Evolutionary conservation across 2,888 invertebrate species (phyloP), one percentile per base, ranked within the genome.

Genomic region (Morpho deidamia): DNA sequence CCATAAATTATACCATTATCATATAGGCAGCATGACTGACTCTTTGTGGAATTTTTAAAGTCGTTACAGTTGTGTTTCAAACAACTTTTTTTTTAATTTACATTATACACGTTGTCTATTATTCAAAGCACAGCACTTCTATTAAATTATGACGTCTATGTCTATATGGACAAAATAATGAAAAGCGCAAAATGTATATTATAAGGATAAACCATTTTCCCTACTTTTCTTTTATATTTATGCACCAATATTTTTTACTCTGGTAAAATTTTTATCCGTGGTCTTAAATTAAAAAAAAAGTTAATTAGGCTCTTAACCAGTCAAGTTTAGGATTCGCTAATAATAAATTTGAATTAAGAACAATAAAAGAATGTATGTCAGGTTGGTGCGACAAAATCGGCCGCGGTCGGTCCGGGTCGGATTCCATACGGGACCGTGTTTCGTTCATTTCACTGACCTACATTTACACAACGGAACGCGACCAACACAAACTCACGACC

Each of bases 361-460:
- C 62, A 62, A 64, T 61, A 72, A 72, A 81, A 81, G 78, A 81
- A 80, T 82, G 79, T 78, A 73, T 75, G 71, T 68, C 74, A 75
- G 76, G 73, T 72, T 71, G 69, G 67, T 68, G 70, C 70, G 76
- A 72, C 72, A 73, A 69, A 70, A 71, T 79, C 85, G 83, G 83
- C 79, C 72, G 72, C 74, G 72, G 74, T 71, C 77, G 41, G 72
- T 71, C 65, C 70, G 73, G 79, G 74, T 83, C 82, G 78, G 77
- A 84, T 81, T 81, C 85, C 87, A 74, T 78, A 81, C 86, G 85
- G 84, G 85, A 78, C 85, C 82, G 75, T 67, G 79, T 81, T 84
- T 79, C 83, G 81, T 77, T 86, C 84, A 85, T 88, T 88, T 87
- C 87, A 84, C 87, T 87, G 87, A 84, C 87, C 85, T 64, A 87